phyloP scores from a whole-genome alignment of 2,888 invertebrate genomes.

The Sminthurides aquaticus region DNA sequence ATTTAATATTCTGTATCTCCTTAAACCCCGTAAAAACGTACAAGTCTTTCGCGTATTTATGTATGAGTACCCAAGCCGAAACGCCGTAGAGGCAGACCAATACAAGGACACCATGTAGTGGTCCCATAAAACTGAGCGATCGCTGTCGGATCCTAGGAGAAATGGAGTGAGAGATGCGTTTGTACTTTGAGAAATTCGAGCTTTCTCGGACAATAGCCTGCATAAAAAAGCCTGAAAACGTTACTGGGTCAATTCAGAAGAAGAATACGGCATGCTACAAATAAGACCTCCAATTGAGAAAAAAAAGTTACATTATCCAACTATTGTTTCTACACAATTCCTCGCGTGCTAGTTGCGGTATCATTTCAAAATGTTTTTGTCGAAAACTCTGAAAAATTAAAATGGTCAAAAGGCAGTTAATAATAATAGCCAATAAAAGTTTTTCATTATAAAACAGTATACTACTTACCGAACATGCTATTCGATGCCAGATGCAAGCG shows the following conservation, averaged over 20 bases:
- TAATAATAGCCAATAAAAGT: background rate
- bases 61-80: conserved; percentile 40
- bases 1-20: no score
- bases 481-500: conserved; percentile 38
- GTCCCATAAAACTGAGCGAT: conserved; percentile 6
- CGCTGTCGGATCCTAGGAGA: background rate
- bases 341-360: conserved; percentile 30
- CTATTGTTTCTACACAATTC: conserved; percentile 28
- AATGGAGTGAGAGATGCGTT: conserved; percentile 12
- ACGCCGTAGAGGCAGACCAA: conserved; percentile 30
- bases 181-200: conserved; percentile 3
- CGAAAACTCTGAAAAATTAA: conserved; percentile 27
- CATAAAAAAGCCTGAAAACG: no score
- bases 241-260: no score
- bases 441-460: no score
- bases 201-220: conserved; percentile 10
- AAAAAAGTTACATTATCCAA: conserved; percentile 28
- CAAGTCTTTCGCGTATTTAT: no score
- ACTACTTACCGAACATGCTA: conserved; percentile 34
- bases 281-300: no score
- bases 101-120: conserved; percentile 38
- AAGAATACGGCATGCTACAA: no score
- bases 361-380: conserved; percentile 38
- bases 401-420: background rate
- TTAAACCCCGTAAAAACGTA: no score